Evolutionary conservation across 2,113 vertebrate species (phyloP).

Genomic region (Corythornis madagascariensis): DNA sequence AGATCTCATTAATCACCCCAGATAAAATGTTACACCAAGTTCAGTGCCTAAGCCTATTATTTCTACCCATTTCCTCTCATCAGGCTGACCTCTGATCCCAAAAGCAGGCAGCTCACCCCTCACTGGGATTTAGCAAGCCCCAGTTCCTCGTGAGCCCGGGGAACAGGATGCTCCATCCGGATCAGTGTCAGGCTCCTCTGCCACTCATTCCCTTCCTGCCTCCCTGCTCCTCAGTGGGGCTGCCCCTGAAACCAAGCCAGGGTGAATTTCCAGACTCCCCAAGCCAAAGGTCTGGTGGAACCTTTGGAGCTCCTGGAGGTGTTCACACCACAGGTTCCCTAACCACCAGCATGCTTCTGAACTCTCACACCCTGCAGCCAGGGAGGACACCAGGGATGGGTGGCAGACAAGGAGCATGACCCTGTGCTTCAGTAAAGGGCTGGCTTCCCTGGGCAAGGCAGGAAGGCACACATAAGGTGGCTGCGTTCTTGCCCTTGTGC

Average conservation of each 20-base stretch:
- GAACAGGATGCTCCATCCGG: accelerated
- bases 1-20: constrained; percentile 15
- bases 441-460: neutral
- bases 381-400: neutral
- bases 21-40: neutral
- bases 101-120: neutral
- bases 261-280: too few species aligned
- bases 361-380: neutral
- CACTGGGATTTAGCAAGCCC: accelerated
- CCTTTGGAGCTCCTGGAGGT: neutral
- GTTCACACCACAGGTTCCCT: neutral
- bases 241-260: too few species aligned
- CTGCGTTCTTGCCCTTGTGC: accelerated
- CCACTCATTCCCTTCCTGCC: neutral
- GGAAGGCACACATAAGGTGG: neutral
- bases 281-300: neutral
- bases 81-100: accelerated
- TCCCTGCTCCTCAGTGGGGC: neutral
- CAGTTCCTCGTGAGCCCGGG: accelerated
- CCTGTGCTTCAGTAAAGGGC: neutral
- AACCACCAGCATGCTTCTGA: too few species aligned
- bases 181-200: neutral
- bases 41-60: neutral
- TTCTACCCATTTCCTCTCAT: neutral
- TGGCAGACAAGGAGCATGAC: too few species aligned